Evolutionary conservation across 2,113 vertebrate species (phyloP).

Genomic region (Arenaria interpres): DNA sequence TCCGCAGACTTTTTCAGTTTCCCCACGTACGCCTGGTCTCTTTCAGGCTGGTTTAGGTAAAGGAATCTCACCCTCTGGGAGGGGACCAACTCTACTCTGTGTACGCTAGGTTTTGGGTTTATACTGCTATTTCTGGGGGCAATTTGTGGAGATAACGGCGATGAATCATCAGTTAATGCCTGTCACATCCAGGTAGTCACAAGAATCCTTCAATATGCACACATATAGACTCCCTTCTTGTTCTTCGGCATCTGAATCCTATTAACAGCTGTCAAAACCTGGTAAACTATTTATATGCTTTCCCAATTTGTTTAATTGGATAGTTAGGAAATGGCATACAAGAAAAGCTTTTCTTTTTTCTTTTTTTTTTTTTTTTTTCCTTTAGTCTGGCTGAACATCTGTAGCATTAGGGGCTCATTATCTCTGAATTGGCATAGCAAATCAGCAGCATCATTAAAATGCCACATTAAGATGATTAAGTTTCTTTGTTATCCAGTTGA

Average conservation of each 20-base stretch:
- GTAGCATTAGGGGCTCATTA: conserved; percentile 82
- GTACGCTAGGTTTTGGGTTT: not conserved
- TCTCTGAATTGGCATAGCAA: conserved; percentile 80
- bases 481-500: conserved; percentile 81
- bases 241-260: conserved; percentile 71
- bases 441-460: conserved; percentile 79
- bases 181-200: conserved; percentile 32
- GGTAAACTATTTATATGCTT: conserved; percentile 78
- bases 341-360: conserved; percentile 60
- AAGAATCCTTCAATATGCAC: not conserved
- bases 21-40: not conserved
- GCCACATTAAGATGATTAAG: conserved; percentile 83
- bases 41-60: not conserved
- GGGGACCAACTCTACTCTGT: not conserved
- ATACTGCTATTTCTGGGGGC: not conserved
- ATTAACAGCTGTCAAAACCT: conserved; percentile 81
- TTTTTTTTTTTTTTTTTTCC: conserved; percentile 23
- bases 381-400: conserved; percentile 81
- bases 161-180: conserved; percentile 30
- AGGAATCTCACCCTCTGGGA: not conserved
- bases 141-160: not conserved
- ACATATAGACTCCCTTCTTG: conserved; percentile 37
- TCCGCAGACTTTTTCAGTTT: not conserved
- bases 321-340: conserved; percentile 76
- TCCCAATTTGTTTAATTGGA: conserved; percentile 81